Evolutionary conservation across 2,888 invertebrate species (phyloP), one percentile per base, ranked within the genome.

Genomic region (Sepiola atlantica): DNA sequence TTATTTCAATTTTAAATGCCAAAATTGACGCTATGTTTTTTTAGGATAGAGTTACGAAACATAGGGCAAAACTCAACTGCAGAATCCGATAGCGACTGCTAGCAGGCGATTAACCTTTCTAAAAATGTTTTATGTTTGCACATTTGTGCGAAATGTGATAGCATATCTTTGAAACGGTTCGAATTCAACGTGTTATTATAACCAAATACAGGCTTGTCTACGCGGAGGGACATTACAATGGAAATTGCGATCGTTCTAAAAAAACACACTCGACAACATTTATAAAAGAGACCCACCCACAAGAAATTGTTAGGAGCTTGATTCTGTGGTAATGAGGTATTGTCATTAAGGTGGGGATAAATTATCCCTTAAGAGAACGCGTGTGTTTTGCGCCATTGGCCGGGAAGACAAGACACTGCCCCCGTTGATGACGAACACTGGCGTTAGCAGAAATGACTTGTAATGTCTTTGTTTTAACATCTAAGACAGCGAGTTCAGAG

Each of bases 1-100:
- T 77, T 77, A 77, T 21, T 77, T n/a, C 77, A 77, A 77, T 77
- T 77, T 77, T n/a, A 77, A 77, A 77, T 77, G n/a, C n/a, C 77
- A 77, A 77, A 77, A 77, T 18, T 77, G 28, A 77, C n/a, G 77
- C n/a, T n/a, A 16, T 77, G 77, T 77, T 77, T 77, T n/a, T 45
- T 77, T 32, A 77, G 45, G 77, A 77, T 77, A 61, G 12, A 77
- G 77, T 77, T 77, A 77, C 77, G 16, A 32, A 16, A 16, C 18
- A n/a, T 77, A n/a, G 77, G 32, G n/a, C n/a, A n/a, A n/a, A 10
- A 77, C 14, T n/a, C 21, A 4, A 4, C n/a, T 77, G 77, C 77
- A 77, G 77, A 77, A 77, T n/a, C n/a, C 14, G n/a, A 32, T 77
- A n/a, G 16, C n/a, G 77, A 14, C n/a, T 14, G 77, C n/a, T n/a